These are phyloP conservation scores for Blastomussa wellsi DNA, from an alignment of 92 coral and sea anemone species.

Conservation along the genomic window DNA sequence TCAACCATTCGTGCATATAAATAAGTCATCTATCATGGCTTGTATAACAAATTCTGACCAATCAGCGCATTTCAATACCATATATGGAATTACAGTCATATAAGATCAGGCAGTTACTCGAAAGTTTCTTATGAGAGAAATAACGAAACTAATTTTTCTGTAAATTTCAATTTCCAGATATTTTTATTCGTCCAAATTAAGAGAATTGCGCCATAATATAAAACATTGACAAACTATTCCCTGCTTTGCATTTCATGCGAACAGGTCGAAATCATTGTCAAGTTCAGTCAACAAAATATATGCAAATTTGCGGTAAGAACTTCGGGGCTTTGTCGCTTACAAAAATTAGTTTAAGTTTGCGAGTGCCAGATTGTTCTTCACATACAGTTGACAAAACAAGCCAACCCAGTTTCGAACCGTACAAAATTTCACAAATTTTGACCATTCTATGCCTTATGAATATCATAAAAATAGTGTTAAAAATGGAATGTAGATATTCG, in stretches of 20 bases:
- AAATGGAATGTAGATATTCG: background rate
- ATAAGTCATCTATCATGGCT: constrained; percentile 2
- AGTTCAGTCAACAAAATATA: background rate
- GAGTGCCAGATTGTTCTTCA: background rate
- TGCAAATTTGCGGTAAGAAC: constrained; percentile 24
- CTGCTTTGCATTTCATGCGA: background rate
- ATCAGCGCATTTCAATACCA: constrained; percentile 37
- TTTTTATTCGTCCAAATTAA: background rate
- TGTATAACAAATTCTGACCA: constrained; percentile 34
- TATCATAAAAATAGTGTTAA: too few species aligned
- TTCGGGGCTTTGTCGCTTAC: background rate
- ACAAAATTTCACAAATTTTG: background rate
- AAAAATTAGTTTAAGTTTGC: background rate
- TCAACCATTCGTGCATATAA: constrained; percentile 11
- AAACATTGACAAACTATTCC: background rate
- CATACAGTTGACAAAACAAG: background rate
- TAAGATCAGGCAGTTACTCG: constrained; percentile 19
- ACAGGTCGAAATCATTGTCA: background rate
- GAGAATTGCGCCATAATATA: background rate
- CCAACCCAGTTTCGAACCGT: background rate
- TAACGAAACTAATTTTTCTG: background rate
- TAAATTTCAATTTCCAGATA: background rate
- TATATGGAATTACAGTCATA: constrained; percentile 20
- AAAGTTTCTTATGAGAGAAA: background rate
- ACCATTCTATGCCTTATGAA: background rate